Conservation (phyloP, 2,888 invertebrate genomes). For the Lamproptera curius region DNA sequence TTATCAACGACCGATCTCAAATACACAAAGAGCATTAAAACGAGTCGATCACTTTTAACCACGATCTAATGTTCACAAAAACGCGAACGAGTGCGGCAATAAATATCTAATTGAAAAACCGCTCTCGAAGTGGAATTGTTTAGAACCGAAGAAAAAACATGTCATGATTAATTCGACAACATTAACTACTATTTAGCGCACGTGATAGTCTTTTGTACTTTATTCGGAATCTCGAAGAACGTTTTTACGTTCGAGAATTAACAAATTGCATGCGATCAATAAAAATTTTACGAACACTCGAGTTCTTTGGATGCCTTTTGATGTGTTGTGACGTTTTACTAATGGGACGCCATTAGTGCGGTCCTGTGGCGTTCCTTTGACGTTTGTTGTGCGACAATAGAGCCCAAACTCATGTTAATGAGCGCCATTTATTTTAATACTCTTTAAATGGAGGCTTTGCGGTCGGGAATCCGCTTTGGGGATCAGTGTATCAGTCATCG, state of each 20-base stretch:
- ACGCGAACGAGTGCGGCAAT: too few relatives aligned
- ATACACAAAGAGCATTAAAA: too few relatives aligned
- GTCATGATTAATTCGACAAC: constrained; percentile 36
- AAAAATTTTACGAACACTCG: constrained; percentile 51
- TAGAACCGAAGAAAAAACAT: constrained; percentile 11
- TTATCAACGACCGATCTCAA: too few relatives aligned
- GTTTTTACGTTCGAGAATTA: too few relatives aligned
- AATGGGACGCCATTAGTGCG: constrained; percentile 66
- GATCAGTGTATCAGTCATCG: too few relatives aligned
- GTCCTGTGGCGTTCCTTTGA: constrained; percentile 51
- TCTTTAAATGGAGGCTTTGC: constrained; percentile 67
- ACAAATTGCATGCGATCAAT: constrained; percentile 72
- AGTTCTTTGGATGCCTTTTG: constrained; percentile 60
- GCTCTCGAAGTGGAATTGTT: constrained; percentile 22
- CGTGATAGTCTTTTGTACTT: constrained; percentile 49
- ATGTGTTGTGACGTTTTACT: constrained; percentile 77
- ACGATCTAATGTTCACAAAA: too few relatives aligned
- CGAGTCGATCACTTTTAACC: too few relatives aligned
- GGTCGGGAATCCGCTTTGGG: constrained; percentile 54
- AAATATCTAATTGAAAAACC: constrained; percentile 9
- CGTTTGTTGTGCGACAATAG: constrained; percentile 54
- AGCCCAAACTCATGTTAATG: constrained; percentile 61
- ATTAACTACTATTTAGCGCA: constrained; percentile 42
- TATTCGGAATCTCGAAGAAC: too few relatives aligned
- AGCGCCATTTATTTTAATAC: constrained; percentile 71